Evolutionary conservation across 2,888 invertebrate genomes (phyloP).

Genomic region (Cheilosia variabilis): DNA sequence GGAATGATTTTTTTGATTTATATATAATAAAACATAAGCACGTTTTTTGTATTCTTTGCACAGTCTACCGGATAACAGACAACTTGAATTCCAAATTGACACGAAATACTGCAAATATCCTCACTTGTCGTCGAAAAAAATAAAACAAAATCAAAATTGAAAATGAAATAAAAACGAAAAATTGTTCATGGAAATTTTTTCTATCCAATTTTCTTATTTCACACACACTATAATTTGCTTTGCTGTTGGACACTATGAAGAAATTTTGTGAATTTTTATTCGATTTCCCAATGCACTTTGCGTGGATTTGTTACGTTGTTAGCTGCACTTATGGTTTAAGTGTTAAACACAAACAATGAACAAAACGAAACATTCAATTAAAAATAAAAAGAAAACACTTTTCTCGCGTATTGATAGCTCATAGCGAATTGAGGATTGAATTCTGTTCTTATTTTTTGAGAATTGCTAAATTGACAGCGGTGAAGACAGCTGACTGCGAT

Average conservation of each 20-base stretch:
- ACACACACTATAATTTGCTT: conserved; percentile 4
- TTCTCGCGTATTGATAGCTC: conserved; percentile 61
- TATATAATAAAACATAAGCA: conserved; percentile 35
- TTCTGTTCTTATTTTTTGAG: conserved; percentile 11
- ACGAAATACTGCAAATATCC: conserved; percentile 11
- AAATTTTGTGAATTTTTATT: conserved; percentile 22
- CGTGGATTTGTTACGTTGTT: conserved; percentile 6
- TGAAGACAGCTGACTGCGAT: conserved; percentile 64
- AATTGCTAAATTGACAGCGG: conserved; percentile 51
- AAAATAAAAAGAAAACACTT: conserved; percentile 48
- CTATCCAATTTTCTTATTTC: conserved; percentile 43
- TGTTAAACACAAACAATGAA: conserved; percentile 41
- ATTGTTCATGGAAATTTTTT: conserved; percentile 52
- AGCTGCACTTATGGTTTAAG: conserved; percentile 12
- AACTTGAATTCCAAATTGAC: not conserved
- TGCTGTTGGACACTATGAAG: not conserved
- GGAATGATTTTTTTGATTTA: conserved; percentile 38
- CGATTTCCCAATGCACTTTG: conserved; percentile 22
- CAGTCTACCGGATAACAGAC: conserved; percentile 8
- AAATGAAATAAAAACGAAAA: conserved; percentile 44
- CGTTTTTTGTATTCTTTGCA: conserved; percentile 6
- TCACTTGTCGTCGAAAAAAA: conserved; percentile 26
- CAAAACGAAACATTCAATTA: conserved; percentile 51
- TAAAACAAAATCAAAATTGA: conserved; percentile 38
- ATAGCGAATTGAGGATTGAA: conserved; percentile 57